Evolutionary conservation across 92 coral and sea anemone genomes (phyloP).

Genomic region (Muricea muricata): DNA sequence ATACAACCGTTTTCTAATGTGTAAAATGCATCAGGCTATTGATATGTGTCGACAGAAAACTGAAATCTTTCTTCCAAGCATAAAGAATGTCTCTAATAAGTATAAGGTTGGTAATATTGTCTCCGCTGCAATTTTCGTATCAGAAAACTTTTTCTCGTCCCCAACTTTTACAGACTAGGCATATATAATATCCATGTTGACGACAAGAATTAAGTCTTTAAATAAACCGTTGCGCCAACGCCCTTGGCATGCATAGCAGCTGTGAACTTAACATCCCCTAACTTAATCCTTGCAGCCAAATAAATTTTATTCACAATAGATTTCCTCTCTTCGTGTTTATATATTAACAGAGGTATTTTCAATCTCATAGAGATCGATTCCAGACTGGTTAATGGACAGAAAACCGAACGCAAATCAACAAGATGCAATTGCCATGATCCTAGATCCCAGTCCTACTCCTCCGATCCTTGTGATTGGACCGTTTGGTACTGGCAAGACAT

Average conservation of each 20-base stretch:
- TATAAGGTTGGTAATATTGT: conserved; percentile 29
- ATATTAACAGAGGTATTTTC: not conserved
- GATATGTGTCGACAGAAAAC: conserved; percentile 70
- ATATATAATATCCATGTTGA: too few species aligned
- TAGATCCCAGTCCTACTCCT: conserved; percentile 53
- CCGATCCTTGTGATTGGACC: conserved; percentile 95
- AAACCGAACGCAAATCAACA: conserved; percentile 49
- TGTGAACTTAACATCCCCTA: too few species aligned
- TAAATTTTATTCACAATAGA: too few species aligned
- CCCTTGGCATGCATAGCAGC: too few species aligned
- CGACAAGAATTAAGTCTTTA: too few species aligned
- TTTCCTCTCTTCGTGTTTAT: too few species aligned
- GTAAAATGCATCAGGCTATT: conserved; percentile 86
- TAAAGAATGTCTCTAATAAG: conserved; percentile 16
- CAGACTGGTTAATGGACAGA: conserved; percentile 48
- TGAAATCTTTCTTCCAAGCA: conserved; percentile 41
- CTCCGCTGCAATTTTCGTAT: too few species aligned
- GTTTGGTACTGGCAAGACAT: conserved; percentile 98
- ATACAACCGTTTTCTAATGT: conserved; percentile 77
- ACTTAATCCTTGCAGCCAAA: too few species aligned
- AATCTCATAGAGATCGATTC: conserved; percentile 7
- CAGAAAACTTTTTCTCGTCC: too few species aligned
- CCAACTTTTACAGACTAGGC: too few species aligned
- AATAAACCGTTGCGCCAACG: too few species aligned
- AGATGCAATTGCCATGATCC: conserved; percentile 52